Conservation (phyloP, 1,140 invertebrate species). For the Heliconius nattereri region DNA sequence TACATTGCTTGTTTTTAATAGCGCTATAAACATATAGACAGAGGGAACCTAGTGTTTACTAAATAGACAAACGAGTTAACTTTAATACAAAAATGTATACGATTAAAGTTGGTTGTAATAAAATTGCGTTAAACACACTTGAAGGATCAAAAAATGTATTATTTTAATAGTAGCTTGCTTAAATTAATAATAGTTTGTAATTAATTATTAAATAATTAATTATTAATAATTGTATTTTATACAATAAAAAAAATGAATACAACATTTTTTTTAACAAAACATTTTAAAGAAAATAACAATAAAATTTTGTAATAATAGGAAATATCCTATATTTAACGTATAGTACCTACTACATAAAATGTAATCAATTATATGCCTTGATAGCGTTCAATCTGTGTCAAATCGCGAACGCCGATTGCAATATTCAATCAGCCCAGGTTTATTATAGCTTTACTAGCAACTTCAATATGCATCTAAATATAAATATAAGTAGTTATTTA, state of each 20-base stretch:
- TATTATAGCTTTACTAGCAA: neutral
- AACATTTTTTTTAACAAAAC: too few relatives aligned
- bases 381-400: slow-evolving; percentile 11
- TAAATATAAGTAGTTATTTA: too few relatives aligned
- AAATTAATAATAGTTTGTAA: too few relatives aligned
- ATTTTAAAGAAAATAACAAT: neutral
- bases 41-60: too few relatives aligned
- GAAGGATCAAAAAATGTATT: too few relatives aligned
- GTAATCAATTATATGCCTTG: neutral
- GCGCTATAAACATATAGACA: neutral
- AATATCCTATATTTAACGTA: neutral
- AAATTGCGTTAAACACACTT: too few relatives aligned
- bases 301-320: neutral
- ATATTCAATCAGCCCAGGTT: neutral
- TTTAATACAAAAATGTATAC: neutral
- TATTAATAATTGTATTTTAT: too few relatives aligned
- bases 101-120: too few relatives aligned
- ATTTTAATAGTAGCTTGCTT: too few relatives aligned
- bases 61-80: neutral
- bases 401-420: slow-evolving; percentile 2
- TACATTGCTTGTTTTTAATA: slow-evolving; percentile 8
- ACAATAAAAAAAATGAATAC: too few relatives aligned
- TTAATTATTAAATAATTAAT: too few relatives aligned
- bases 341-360: neutral
- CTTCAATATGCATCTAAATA: too few relatives aligned